Evolutionary conservation across 2,797 vertebrate genomes (phyloP).

Genomic region (Sebastes vulpes): DNA sequence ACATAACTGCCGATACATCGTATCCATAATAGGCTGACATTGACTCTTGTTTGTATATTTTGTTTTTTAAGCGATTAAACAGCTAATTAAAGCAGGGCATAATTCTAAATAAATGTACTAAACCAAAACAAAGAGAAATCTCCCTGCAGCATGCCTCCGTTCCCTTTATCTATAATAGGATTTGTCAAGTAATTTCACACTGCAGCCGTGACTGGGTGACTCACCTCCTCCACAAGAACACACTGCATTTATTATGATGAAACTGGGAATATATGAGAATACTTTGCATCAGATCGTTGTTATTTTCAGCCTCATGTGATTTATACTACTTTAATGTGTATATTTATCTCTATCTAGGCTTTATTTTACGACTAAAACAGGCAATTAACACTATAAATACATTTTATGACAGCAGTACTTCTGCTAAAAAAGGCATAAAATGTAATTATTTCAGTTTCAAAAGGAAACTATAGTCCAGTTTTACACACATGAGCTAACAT

Average conservation of each 20-base stretch:
- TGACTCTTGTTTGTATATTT: background rate
- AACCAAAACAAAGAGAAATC: background rate
- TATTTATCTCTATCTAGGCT: background rate
- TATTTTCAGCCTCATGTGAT: background rate
- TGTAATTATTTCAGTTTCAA: background rate
- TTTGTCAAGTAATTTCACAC: background rate
- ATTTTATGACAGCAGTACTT: background rate
- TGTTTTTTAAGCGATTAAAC: background rate
- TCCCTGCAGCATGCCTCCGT: background rate
- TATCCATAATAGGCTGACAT: background rate
- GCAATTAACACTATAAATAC: background rate
- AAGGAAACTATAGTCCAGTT: accelerated
- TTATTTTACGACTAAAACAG: background rate
- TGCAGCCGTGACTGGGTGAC: background rate
- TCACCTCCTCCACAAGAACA: background rate
- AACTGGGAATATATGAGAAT: background rate
- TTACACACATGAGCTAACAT: background rate
- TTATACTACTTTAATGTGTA: background rate
- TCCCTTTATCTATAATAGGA: background rate
- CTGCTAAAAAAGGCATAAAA: background rate
- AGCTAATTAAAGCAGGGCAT: background rate
- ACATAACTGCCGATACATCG: background rate
- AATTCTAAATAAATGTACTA: too few species aligned
- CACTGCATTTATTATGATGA: background rate
- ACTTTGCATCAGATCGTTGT: too few species aligned